Percentiles rank a stretch among this genome's conserved stretches.
These are phyloP conservation scores for Pseudomugil tenellus DNA, from an alignment of 2,797 vertebrate genomes.

Conservation along the genomic window DNA sequence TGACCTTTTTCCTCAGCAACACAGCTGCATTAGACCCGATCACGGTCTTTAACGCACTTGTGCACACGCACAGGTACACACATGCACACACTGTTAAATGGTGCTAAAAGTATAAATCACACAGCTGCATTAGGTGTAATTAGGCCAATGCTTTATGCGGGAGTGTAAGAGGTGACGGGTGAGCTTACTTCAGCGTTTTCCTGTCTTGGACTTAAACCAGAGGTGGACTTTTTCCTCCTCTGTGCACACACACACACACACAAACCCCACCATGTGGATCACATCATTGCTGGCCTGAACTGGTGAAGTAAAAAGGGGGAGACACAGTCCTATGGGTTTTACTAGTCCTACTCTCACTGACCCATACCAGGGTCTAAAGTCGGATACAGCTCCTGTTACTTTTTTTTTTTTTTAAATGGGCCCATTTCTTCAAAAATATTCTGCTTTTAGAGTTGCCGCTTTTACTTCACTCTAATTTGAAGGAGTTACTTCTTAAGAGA, in stretches of 20 bases:
- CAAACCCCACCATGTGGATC: conserved; percentile 59
- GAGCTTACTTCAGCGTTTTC: conserved; percentile 68
- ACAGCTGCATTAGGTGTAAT: conserved; percentile 53
- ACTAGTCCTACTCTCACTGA: conserved; percentile 68
- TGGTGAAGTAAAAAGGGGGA: conserved; percentile 56
- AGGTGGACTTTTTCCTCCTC: conserved; percentile 59
- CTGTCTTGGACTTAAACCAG: conserved; percentile 61
- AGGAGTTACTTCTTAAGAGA: conserved; percentile 46
- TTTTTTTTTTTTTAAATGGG: conserved; percentile 34
- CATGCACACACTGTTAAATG: conserved; percentile 23
- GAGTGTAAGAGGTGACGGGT: conserved; percentile 55
- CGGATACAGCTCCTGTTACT: conserved; percentile 68
- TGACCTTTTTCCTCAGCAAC: conserved; percentile 57
- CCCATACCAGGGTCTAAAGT: conserved; percentile 61
- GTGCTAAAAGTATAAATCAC: conserved; percentile 60
- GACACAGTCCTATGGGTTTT: conserved; percentile 72
- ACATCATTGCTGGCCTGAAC: conserved; percentile 65
- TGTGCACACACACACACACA: conserved; percentile 36
- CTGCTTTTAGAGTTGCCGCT: conserved; percentile 62
- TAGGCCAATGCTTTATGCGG: conserved; percentile 50
- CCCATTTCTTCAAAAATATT: conserved; percentile 52
- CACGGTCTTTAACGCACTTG: conserved; percentile 22
- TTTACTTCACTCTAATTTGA: conserved; percentile 61
- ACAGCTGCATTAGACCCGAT: conserved; percentile 26
- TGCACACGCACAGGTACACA: conserved; percentile 12